Evolutionary conservation across 2,113 vertebrate species (phyloP), one percentile per base, ranked within the genome.

Genomic region (Paramisgurnus dabryanus): DNA sequence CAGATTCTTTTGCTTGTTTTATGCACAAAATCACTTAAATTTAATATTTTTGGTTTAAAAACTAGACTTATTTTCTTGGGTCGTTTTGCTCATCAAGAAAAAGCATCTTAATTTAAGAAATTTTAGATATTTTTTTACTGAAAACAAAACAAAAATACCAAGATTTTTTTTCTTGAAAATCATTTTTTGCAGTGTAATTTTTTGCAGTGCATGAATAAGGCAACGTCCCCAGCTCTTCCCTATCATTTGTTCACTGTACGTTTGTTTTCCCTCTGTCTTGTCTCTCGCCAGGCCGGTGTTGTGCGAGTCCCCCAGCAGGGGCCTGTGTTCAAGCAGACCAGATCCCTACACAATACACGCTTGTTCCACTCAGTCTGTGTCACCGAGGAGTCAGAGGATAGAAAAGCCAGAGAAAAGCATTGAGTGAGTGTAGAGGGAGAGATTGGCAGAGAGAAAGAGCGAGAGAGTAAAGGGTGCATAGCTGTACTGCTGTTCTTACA

Each of bases 311-410:
- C 74, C 74, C 74, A 66, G 2, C 69, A 70, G 41, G 78, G 39
- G 67, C 55, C 76, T 72, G 68, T 43, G 78, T 22, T 11, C 53
- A 69, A 47, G 81, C 58, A 63, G 75, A 68, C 63, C 68, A 81
- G 75, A 53, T 64, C 64, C 50, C 58, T 22, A 91, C 85, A 96
- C 96, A 97, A 96, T 96, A 92, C 93, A 90, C 93, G 92, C 94
- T 96, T 95, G 95, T 97, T 95, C 93, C 91, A 84, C 89, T 92
- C 89, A 88, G 92, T 94, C 94, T 89, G 93, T 94, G 91, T 89
- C 92, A 86, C 87, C 90, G 85, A 89, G 82, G 81, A 96, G 95
- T 96, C 94, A 95, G 92, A 95, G 95, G 93, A 95, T 94, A 91
- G 89, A 90, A 88, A 88, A 87, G 90, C 86, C 89, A 92, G 49